Conservation (phyloP, 2,888 invertebrate species). For the Chromoteleia sp. region DNA sequence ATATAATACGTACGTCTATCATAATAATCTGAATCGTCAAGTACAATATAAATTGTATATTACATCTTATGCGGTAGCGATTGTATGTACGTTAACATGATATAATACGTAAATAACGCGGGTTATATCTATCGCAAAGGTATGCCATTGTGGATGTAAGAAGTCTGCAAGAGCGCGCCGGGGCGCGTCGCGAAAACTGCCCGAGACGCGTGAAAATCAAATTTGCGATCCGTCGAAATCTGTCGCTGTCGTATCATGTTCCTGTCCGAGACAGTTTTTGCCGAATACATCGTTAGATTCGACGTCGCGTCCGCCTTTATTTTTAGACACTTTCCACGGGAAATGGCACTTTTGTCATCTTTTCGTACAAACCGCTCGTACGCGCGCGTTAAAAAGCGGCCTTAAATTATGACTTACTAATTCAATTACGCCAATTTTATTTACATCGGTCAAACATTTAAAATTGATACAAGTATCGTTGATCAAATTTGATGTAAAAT, state of each 20-base stretch:
- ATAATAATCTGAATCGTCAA: conserved; percentile 30
- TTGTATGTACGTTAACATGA: conserved; percentile 51
- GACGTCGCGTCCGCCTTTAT: conserved; percentile 4
- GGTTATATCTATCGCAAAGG: conserved; percentile 61
- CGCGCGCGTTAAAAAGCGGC: too few relatives aligned
- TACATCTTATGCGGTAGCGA: conserved; percentile 43
- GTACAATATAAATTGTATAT: conserved; percentile 47
- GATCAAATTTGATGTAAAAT: too few relatives aligned
- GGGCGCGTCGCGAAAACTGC: conserved; percentile 53
- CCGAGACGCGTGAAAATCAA: conserved; percentile 57
- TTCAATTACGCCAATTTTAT: too few relatives aligned
- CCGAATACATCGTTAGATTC: not conserved
- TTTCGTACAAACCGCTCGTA: not conserved
- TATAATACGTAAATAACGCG: conserved; percentile 51
- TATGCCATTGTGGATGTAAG: conserved; percentile 67
- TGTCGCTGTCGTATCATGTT: conserved; percentile 4
- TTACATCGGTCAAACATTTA: too few relatives aligned
- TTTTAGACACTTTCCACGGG: not conserved
- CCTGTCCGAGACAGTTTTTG: conserved; percentile 5
- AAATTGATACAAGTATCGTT: too few relatives aligned
- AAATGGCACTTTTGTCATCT: not conserved
- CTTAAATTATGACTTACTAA: too few relatives aligned
- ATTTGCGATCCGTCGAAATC: conserved; percentile 29
- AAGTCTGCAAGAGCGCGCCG: conserved; percentile 70
- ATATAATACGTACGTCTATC: conserved; percentile 9